Base-by-base conservation (phyloP, 2,113 vertebrate genomes). In the Menidia beryllina region DNA sequence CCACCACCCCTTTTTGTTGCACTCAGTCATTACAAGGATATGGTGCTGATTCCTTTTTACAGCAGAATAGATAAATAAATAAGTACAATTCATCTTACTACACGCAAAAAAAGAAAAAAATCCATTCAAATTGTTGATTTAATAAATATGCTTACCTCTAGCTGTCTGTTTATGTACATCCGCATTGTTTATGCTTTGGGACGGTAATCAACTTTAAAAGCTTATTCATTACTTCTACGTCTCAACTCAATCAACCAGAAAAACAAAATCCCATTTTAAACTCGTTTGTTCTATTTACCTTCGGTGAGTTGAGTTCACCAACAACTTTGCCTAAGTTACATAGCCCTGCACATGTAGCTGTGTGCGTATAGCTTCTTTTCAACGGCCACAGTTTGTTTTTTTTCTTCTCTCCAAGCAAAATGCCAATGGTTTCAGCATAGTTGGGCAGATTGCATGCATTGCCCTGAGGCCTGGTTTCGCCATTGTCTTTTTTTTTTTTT, bases 111-210 rank as follows among this genome's bases (percentile, higher is more conserved):
- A 74, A 59, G 71, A 75, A 85, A 45, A 83, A 84, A 86, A 75
- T 76, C 77, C 87, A 89, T 88, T 91, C 90, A 91, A 89, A 91
- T 86, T 80, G 50, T 79, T 84, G 84, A 90, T 88, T 91, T 69
- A 83, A 86, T 92, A 93, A 92, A 92, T 93, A 93, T 79, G 83
- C 77, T 90, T 87, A 91, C 86, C 86, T 90, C 88, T 91, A 92
- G 83, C 86, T 84, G 89, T 91, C 85, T 79, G 60, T 79, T 77
- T 89, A 91, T 92, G 56, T 92, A 92, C 90, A 91, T 90, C 85
- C 86, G 89, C 81, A 82, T 79, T 86, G 78, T 85, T 87, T 89
- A 90, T 88, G 88, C 85, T 93, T 91, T 81, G 85, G 91, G 86
- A 89, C 82, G 67, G 75, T 81, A 86, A 89, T 83, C 68, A 92